Evolutionary conservation across 2,797 vertebrate genomes (phyloP).

Genomic region (Anguilla anguilla): DNA sequence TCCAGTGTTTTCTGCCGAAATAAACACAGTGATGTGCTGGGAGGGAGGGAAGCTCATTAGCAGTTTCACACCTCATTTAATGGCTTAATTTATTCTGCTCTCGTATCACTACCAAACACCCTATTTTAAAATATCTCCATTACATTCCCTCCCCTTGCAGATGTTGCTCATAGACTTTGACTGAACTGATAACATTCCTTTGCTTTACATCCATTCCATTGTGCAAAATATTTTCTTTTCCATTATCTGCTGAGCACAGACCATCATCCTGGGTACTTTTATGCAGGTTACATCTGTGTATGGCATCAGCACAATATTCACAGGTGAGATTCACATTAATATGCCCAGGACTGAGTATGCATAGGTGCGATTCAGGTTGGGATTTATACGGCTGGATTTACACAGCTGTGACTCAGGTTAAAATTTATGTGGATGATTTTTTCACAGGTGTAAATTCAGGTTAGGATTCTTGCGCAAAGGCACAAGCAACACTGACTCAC

Average conservation of each 20-base stretch:
- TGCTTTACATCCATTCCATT: neutral
- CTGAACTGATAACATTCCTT: neutral
- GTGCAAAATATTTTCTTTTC: neutral
- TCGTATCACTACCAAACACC: neutral
- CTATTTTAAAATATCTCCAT: neutral
- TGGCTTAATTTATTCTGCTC: constrained; percentile 5
- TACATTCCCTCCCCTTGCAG: neutral
- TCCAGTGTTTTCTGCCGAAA: neutral
- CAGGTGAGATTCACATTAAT: constrained; percentile 1
- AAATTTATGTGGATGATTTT: too few species aligned
- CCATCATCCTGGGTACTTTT: neutral
- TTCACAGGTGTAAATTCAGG: too few species aligned
- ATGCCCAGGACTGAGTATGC: neutral
- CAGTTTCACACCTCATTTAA: neutral
- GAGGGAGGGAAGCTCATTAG: neutral
- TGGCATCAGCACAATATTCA: neutral
- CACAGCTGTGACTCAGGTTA: too few species aligned
- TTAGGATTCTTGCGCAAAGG: neutral
- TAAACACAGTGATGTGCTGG: neutral
- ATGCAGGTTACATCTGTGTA: neutral
- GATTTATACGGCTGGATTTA: too few species aligned
- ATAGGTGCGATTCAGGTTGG: too few species aligned
- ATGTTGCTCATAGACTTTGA: neutral
- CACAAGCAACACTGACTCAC: neutral
- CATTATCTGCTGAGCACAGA: neutral